A percentile compares a stretch with the other conserved stretches of the same genome.
phyloP scores from a whole-genome alignment of 2,797 vertebrate genomes.

The Macroramphosus scolopax region DNA sequence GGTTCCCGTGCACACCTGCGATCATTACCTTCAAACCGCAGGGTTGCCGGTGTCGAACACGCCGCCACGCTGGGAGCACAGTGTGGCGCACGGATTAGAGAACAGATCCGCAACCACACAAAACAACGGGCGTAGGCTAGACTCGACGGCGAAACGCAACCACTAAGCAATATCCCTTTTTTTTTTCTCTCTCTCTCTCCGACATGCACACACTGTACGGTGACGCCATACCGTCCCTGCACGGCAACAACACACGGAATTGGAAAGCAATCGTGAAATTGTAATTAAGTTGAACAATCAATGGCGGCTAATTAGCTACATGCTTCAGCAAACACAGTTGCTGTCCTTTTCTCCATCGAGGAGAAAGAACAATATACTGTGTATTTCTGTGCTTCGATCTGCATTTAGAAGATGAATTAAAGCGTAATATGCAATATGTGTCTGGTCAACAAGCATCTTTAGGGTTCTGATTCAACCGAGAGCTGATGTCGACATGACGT shows the following conservation, averaged over 20 bases:
- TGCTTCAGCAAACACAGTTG: conserved; percentile 20
- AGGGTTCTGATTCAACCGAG: conserved; percentile 29
- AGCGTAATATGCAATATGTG: background rate
- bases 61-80: conserved; percentile 59
- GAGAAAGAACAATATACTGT: too few relatives aligned
- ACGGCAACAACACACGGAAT: background rate
- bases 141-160: conserved; percentile 13
- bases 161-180: too few relatives aligned
- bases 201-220: background rate
- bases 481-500: conserved; percentile 42
- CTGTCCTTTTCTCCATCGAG: conserved; percentile 1
- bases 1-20: conserved; percentile 68
- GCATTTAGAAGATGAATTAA: conserved; percentile 19
- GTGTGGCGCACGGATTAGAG: conserved; percentile 51
- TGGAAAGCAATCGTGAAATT: conserved; percentile 17
- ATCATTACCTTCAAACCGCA: conserved; percentile 67
- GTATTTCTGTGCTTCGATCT: too few relatives aligned
- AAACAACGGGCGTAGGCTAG: conserved; percentile 17
- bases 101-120: conserved; percentile 41
- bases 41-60: conserved; percentile 56
- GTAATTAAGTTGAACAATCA: conserved; percentile 18
- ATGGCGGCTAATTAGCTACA: conserved; percentile 23
- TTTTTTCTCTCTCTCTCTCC: too few relatives aligned
- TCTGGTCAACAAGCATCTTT: conserved; percentile 18
- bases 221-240: background rate